Evolutionary conservation across 2,888 invertebrate genomes (phyloP), one percentile per base, ranked within the genome.

Genomic region (Metellina segmentata): DNA sequence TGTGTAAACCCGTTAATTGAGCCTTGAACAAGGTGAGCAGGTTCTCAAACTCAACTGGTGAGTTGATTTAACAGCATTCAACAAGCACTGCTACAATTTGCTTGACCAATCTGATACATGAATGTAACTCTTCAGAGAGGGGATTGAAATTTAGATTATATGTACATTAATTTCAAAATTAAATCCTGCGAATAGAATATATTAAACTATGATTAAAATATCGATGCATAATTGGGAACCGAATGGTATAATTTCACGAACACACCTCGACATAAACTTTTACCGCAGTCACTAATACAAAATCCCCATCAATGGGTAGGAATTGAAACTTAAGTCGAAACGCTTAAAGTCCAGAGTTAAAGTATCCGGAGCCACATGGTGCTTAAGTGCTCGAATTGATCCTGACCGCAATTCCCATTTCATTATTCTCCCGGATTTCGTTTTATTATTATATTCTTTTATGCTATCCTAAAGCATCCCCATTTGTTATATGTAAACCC

Each of bases 401-500:
- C 81, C 69, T 72, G 11, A 85, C 72, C 77, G 70, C 85, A 78
- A 90, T 86, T 79, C 87, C 48, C 91, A 86, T 91, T 91, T 91
- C 86, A 91, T 91, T 91, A 91, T 87, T 82, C 88, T 51, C 70
- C 70, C 69, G 48, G 49, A 71, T 83, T 88, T 83, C 83, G 75
- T 88, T 88, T 88, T 83, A 61, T 79, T 79, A 8, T 78, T 79
- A 61, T 79, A 20, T 74, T 52, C 71, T 70, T 71, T 79, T 71
- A 13, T 77, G 48, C 51, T 48, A 4, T 34, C 75, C 13, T 13
- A 85, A 88, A 89, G 69, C 53, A 75, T 53, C 81, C 71, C 91
- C 91, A 91, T 91, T 91, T 91, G 91, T 91, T 83, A 87, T 91
- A 91, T 87, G 91, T 87, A 91, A 87, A 87, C 81, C 53, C 91